Base-by-base conservation (phyloP, 2,888 invertebrate genomes). In the Callyntrura guangdongensis region DNA sequence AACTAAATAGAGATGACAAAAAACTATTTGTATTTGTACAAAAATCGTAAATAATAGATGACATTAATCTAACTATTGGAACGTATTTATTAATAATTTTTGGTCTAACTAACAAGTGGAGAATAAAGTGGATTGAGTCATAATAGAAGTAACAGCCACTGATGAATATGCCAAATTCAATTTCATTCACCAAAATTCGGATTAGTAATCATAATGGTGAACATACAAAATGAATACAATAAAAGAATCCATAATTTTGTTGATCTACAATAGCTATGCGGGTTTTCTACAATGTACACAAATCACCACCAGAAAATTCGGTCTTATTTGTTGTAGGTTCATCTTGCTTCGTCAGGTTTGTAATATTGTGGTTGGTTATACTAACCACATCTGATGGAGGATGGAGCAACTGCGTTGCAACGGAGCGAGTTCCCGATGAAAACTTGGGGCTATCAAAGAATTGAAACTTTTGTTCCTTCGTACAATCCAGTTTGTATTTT, bases 391-490 rank as follows among this genome's bases (percentile, higher is more conserved):
- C 11, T 53, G 14, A n/a, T 53, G 11, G 59, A 11, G 59, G 59
- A 1, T 14, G 59, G 59, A n/a, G 17, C 1, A 9, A 53, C 11
- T 5, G 53, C 2, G 64, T 1, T 25, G 72, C 72, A 5, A 9
- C n/a, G 1, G 9, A 45, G 0, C 72, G 45, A 8, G 36, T 72
- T 72, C 17, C 61, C 0, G 81, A 9, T n/a, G 61, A 59, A 36
- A 59, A 56, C 11, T 84, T 91, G 0, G 93, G 92, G 59, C 91
- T 93, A 86, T 93, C 93, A 79, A 92, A 93, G 61, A 93, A 93
- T 64, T 93, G 92, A 49, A 90, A 92, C 0, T 11, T 14, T 61
- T 85, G 91, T 74, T 90, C 64, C 45, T 82, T 84, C 0, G 17
- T 85, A 20, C 81, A 74, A 81, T 93, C 91, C 45, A 91, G 69